These are phyloP conservation scores for Peromyscus aztecus DNA, from an alignment of 2,797 vertebrate genomes.

Conservation along the genomic window DNA sequence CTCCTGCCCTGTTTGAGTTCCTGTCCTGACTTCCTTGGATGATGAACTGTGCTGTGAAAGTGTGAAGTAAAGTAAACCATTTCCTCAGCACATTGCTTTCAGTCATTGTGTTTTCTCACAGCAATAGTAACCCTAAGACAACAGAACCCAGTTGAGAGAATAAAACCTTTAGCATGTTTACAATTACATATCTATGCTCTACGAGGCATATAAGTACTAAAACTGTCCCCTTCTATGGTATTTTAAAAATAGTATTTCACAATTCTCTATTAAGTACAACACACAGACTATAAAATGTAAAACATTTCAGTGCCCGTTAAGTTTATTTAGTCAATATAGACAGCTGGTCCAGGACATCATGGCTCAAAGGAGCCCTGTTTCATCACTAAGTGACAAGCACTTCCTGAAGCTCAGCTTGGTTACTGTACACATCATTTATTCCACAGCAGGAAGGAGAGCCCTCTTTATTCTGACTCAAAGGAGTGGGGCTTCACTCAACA, in stretches of 20 bases:
- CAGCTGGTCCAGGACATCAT: neutral
- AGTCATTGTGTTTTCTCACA: neutral
- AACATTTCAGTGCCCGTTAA: neutral
- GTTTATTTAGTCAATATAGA: neutral
- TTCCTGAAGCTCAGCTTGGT: neutral
- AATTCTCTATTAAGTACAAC: neutral
- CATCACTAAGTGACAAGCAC: neutral
- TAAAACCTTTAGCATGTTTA: slow-evolving; percentile 29
- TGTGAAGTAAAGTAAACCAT: neutral
- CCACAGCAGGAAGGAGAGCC: neutral
- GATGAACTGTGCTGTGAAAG: neutral
- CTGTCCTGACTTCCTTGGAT: neutral
- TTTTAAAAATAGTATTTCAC: too few relatives aligned
- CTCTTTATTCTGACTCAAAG: neutral
- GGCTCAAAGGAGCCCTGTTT: neutral
- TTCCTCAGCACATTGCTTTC: neutral
- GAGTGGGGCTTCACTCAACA: neutral
- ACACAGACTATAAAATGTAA: neutral
- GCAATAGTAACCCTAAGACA: neutral
- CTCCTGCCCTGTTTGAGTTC: neutral
- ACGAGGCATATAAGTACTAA: neutral
- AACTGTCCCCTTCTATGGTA: neutral
- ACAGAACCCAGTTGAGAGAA: neutral
- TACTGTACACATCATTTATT: neutral
- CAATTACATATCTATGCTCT: neutral